Base-by-base conservation (phyloP, 92 coral and sea anemone genomes). In the Phenganax subtilis region DNA sequence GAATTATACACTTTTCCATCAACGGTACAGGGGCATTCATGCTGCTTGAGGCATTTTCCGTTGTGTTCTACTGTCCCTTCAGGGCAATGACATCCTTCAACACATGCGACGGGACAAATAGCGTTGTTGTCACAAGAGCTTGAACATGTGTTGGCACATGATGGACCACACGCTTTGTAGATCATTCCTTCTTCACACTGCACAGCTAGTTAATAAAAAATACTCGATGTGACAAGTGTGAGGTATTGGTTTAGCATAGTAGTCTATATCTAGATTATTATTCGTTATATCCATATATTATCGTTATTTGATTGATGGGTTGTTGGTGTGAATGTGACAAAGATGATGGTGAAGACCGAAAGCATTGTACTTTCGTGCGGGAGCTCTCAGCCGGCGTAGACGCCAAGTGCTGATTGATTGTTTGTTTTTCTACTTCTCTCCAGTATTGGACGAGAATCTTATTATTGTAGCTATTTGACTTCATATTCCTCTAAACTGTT, bases 31-130 rank as follows among this genome's bases (percentile, higher is more conserved):
- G 91, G 91, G 67, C 93, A 90, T 69, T 81, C 57, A 29, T 64
- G 56, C 31, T 90, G 83, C 69, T 78, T 55, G 62, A 90, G 81
- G 70, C 93, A 90, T 44, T 87, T 84, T 31, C 86, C 83, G 72
- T 85, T 85, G 29, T 90, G 90, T 30, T 60, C 89, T 11, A 88
- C 89, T 78, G 80, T 82, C 25, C 90, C 93, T 60, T 81, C 86
- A 80, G 86, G 82, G 77, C 93, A 90, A 73, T 88, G 87, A 69
- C 93, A 90, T 7, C 93, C 93, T 80, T 90, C 93, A 44, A 87
- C 89, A 62, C 93, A 90, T 7, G 89, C 84, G 89, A 90, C 88
- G 71, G 84, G 83, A 57, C 93, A 90, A 37, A 84, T 82, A 11
- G 86, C 76, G 69, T 86, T 84, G 56, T 74, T 83, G 25, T 84